These are phyloP conservation scores for Branchellion lobata DNA, from an alignment of 2,888 invertebrate species.

Conservation along the genomic window DNA sequence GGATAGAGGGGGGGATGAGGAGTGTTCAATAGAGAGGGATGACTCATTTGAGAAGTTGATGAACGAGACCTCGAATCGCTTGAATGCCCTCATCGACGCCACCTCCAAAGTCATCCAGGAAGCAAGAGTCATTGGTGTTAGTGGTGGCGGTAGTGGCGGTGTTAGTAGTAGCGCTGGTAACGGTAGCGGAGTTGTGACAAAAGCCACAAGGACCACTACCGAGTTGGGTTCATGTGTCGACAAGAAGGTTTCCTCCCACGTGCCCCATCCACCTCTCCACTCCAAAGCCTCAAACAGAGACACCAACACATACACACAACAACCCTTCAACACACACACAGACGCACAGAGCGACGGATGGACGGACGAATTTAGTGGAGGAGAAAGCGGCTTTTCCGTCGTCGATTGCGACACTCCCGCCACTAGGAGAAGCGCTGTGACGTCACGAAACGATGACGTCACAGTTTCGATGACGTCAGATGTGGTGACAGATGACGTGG, in stretches of 20 bases:
- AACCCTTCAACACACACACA: no score
- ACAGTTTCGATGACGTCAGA: no score
- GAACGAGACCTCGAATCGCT: conserved; percentile 35
- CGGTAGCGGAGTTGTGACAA: no score
- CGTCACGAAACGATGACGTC: conserved; percentile 11
- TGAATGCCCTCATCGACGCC: conserved; percentile 40
- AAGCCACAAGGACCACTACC: no score
- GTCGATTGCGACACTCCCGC: conserved; percentile 38
- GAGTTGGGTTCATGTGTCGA: no score
- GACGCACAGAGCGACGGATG: neutral
- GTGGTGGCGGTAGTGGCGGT: no score
- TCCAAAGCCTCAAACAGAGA: no score
- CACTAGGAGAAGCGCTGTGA: conserved; percentile 3
- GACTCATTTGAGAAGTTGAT: conserved; percentile 40
- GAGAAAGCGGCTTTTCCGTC: conserved; percentile 21
- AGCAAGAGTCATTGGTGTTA: neutral
- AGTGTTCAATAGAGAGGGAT: conserved; percentile 25
- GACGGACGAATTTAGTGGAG: neutral
- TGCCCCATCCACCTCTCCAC: no score
- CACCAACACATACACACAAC: no score
- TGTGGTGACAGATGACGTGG: neutral
- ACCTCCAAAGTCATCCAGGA: conserved; percentile 34
- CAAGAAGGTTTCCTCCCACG: no score
- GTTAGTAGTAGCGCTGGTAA: no score
- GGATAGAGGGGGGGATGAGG: neutral